A percentile compares a stretch with the other conserved stretches of the same genome.
Conservation (phyloP, 2,113 vertebrate genomes). For the Sylvilagus bachmani region DNA sequence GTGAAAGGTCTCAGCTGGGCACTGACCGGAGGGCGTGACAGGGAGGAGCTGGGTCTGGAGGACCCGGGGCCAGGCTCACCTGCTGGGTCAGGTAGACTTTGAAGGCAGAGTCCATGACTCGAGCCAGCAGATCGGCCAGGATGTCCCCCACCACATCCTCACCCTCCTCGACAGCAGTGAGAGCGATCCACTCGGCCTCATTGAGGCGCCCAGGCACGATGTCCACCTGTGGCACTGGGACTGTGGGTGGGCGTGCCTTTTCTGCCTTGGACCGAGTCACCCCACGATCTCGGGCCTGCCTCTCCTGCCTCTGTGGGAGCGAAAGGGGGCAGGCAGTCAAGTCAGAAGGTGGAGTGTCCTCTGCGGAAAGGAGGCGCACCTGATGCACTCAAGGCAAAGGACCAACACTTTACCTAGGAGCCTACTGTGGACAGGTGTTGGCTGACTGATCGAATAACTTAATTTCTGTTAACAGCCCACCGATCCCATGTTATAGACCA, state of each 20-base stretch:
- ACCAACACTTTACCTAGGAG: background rate
- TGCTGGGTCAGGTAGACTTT: conserved; percentile 84
- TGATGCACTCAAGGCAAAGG: background rate
- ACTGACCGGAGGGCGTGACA: background rate
- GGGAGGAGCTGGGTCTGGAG: background rate
- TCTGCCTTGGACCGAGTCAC: conserved; percentile 83
- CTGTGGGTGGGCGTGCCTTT: conserved; percentile 48
- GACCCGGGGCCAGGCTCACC: conserved; percentile 81
- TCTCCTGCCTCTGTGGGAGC: conserved; percentile 71
- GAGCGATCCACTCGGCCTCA: conserved; percentile 85
- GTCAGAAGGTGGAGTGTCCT: background rate
- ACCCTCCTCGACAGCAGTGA: conserved; percentile 84
- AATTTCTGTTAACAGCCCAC: background rate
- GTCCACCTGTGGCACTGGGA: conserved; percentile 68
- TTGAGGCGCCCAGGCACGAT: conserved; percentile 83
- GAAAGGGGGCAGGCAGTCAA: background rate
- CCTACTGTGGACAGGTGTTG: background rate
- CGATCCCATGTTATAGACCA: conserved; percentile 22
- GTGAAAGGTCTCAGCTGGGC: background rate
- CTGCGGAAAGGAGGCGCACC: no score
- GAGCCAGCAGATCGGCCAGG: conserved; percentile 85
- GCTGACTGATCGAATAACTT: background rate
- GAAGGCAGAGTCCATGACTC: conserved; percentile 85
- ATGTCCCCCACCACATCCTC: conserved; percentile 87
- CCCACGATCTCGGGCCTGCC: conserved; percentile 83